phyloP scores from a whole-genome alignment of 1,140 invertebrate genomes.

The Ridgeia piscesae region DNA sequence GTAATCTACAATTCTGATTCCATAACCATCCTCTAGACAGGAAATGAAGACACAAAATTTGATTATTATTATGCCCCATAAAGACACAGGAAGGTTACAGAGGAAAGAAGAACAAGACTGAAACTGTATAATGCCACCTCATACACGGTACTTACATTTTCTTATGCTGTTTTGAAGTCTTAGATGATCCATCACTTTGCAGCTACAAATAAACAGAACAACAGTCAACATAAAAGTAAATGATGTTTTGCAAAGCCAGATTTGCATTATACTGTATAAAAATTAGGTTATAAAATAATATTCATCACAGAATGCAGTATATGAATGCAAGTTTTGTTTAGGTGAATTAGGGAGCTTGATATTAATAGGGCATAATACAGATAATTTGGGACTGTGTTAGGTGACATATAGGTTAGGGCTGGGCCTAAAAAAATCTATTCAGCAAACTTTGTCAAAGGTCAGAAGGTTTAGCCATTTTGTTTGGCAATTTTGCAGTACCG shows the following conservation, averaged over 20 bases:
- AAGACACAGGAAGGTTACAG: background rate
- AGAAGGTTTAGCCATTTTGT: no score
- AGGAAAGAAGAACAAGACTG: background rate
- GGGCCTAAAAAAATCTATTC: no score
- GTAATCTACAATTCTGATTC: background rate
- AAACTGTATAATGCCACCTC: no score
- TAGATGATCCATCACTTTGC: background rate
- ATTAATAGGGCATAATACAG: no score
- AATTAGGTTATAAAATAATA: background rate
- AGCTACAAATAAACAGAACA: background rate
- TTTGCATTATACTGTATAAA: background rate
- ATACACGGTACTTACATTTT: background rate
- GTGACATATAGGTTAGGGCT: no score
- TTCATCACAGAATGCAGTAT: background rate
- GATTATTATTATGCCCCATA: background rate
- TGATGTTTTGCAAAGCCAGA: background rate
- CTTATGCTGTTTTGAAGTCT: background rate
- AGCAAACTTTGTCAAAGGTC: no score
- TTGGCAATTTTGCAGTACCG: no score
- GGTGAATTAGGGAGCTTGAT: no score
- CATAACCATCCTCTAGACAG: background rate
- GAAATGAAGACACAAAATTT: background rate
- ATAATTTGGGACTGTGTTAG: no score
- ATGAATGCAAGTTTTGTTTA: no score
- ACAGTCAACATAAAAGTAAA: background rate